Conservation (phyloP, 2,113 vertebrate species). For the Pterocles gutturalis region DNA sequence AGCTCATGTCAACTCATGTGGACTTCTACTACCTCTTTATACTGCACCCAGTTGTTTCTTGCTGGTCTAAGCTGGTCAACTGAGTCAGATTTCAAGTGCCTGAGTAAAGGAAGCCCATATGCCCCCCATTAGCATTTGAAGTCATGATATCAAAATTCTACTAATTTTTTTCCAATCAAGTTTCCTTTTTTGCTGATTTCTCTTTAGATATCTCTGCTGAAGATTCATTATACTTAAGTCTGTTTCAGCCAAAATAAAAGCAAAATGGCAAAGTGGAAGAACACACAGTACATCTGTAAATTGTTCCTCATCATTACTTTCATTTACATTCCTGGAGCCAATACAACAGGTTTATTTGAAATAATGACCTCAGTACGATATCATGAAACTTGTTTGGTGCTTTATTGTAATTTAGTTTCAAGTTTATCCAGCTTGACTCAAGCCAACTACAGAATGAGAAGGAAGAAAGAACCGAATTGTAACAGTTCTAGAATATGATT, state of each 20-base stretch:
- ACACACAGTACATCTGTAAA: neutral
- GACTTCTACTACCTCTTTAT: neutral
- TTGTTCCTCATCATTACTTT: neutral
- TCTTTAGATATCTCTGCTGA: neutral
- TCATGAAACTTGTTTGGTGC: neutral
- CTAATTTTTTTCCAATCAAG: neutral
- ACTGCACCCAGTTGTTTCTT: neutral
- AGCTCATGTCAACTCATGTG: fast-evolving
- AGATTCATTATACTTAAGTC: neutral
- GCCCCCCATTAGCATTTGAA: neutral
- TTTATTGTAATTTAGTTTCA: neutral
- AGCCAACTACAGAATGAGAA: neutral
- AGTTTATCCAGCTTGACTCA: neutral
- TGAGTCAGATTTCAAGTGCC: neutral
- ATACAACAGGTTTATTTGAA: neutral
- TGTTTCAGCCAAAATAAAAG: neutral
- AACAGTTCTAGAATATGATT: neutral
- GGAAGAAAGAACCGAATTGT: neutral
- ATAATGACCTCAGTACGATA: neutral
- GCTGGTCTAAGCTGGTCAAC: neutral
- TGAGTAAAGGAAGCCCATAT: neutral
- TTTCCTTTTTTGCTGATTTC: neutral
- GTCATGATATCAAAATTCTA: neutral
- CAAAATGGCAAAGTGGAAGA: neutral
- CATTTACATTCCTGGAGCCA: neutral